Evolutionary conservation across 1,140 invertebrate species (phyloP).

Genomic region (Ceratina japonica): DNA sequence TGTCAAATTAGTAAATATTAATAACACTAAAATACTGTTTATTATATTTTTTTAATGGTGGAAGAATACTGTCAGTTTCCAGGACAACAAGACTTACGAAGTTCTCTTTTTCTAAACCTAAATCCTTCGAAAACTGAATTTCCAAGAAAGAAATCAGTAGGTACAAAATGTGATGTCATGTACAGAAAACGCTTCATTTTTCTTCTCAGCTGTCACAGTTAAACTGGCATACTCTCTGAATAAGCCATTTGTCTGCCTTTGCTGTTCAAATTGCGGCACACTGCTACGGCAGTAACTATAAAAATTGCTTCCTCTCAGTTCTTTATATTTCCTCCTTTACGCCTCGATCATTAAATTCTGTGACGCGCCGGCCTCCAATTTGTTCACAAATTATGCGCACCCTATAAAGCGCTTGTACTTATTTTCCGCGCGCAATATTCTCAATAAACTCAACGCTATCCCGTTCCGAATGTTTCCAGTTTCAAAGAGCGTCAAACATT

Average conservation of each 20-base stretch:
- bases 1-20: too few relatives aligned
- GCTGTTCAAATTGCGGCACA: background rate
- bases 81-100: background rate
- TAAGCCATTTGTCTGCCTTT: background rate
- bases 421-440: background rate
- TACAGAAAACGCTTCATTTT: conserved; percentile 19
- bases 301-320: background rate
- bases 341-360: too few relatives aligned
- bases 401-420: background rate
- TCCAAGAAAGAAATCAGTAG: background rate
- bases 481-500: conserved; percentile 3
- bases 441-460: background rate
- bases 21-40: too few relatives aligned
- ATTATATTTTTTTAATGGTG: too few relatives aligned
- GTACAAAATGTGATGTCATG: conserved; percentile 7
- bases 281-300: background rate
- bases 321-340: too few relatives aligned
- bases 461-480: background rate
- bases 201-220: background rate
- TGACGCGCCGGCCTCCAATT: too few relatives aligned
- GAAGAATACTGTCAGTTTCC: too few relatives aligned
- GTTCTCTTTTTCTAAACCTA: background rate
- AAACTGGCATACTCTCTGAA: background rate
- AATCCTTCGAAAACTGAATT: background rate
- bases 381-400: background rate